These are phyloP conservation scores for Pteronotus mesoamericanus DNA, from an alignment of 2,797 vertebrate species.

Conservation along the genomic window DNA sequence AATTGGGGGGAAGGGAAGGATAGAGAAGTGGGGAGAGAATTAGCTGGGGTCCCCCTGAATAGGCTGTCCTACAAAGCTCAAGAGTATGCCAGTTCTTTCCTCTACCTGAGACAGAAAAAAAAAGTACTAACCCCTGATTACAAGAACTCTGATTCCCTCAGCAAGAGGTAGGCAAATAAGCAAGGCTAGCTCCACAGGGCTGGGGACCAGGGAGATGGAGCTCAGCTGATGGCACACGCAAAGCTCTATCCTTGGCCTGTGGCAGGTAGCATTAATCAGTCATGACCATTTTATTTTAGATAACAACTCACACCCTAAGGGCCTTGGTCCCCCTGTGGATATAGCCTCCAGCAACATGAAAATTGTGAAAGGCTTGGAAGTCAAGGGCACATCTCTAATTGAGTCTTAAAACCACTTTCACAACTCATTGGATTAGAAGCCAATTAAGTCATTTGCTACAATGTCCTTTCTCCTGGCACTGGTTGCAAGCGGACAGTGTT, in stretches of 20 bases:
- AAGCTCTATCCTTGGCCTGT: no score
- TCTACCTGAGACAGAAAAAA: background rate
- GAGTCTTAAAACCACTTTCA: background rate
- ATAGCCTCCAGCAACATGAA: background rate
- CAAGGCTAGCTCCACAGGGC: background rate
- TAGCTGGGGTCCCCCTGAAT: background rate
- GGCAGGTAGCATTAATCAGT: background rate
- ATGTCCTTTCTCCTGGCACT: background rate
- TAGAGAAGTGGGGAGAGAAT: background rate
- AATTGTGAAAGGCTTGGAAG: background rate
- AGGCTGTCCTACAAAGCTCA: background rate
- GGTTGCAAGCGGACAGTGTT: background rate
- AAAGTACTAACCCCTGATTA: background rate
- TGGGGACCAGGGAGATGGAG: background rate
- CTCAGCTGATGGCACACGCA: background rate
- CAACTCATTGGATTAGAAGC: background rate
- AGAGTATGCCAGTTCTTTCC: background rate
- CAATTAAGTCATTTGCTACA: background rate
- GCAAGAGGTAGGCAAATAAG: background rate
- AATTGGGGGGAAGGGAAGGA: background rate
- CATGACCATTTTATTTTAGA: background rate
- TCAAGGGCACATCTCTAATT: constrained; percentile 24
- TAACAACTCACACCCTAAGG: background rate
- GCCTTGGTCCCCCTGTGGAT: background rate
- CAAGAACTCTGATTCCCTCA: background rate